These are phyloP conservation scores for Nephrotoma flavescens DNA, from an alignment of 2,888 invertebrate genomes.

Conservation along the genomic window DNA sequence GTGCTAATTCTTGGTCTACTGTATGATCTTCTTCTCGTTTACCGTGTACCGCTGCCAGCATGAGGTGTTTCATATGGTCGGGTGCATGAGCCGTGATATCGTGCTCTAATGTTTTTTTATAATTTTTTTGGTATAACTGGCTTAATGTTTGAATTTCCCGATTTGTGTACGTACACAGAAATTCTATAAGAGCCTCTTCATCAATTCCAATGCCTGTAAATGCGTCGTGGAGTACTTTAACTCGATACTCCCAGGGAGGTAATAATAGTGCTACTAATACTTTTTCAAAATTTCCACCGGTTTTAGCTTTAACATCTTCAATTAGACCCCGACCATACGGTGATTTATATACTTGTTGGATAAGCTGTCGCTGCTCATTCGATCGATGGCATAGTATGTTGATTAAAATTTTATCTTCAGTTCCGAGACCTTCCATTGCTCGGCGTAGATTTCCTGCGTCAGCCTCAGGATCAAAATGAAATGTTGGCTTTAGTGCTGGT, in stretches of 20 bases:
- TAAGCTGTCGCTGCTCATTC: conserved; percentile 63
- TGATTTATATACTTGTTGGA: conserved; percentile 15
- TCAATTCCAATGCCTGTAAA: conserved; percentile 73
- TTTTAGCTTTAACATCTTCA: conserved; percentile 74
- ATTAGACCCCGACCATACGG: conserved; percentile 49
- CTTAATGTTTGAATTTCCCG: conserved; percentile 67
- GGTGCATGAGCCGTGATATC: conserved; percentile 79
- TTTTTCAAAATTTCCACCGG: conserved; percentile 78
- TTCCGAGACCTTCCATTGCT: conserved; percentile 82
- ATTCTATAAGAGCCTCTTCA: conserved; percentile 78
- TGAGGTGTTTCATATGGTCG: conserved; percentile 74
- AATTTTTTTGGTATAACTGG: conserved; percentile 54
- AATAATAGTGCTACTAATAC: conserved; percentile 71
- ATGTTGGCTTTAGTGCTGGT: not conserved
- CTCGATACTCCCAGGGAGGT: conserved; percentile 70
- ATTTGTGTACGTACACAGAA: conserved; percentile 77
- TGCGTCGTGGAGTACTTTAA: conserved; percentile 69
- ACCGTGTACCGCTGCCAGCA: conserved; percentile 61
- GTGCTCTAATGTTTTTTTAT: conserved; percentile 44
- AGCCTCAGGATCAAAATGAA: conserved; percentile 51
- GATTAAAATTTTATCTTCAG: conserved; percentile 81
- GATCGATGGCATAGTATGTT: conserved; percentile 67
- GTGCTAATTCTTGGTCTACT: conserved; percentile 54
- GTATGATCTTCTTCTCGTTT: conserved; percentile 56
- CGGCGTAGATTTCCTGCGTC: conserved; percentile 73